phyloP scores from a whole-genome alignment of 2,888 invertebrate genomes.

The Parnassius glacialis region DNA sequence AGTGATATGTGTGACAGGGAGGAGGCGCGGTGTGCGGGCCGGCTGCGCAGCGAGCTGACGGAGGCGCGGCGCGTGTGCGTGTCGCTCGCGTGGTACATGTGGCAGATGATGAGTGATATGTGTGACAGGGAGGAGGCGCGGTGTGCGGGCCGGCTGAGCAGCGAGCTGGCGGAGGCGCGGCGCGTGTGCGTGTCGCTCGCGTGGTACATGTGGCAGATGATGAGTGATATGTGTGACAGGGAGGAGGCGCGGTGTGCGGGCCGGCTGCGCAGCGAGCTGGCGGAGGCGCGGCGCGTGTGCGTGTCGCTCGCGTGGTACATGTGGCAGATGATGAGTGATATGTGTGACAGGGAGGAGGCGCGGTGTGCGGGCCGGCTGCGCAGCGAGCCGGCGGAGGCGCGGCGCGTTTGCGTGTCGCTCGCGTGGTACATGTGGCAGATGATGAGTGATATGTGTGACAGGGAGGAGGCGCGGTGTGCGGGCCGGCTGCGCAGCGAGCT shows the following conservation, averaged over 20 bases:
- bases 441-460: too few relatives aligned
- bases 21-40: slow-evolving; percentile 36
- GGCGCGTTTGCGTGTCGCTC: slow-evolving; percentile 51
- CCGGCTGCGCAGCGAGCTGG: slow-evolving; percentile 46
- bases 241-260: slow-evolving; percentile 37
- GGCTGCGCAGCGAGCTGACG: slow-evolving; percentile 46
- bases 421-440: slow-evolving; percentile 36
- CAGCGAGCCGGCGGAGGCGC: slow-evolving; percentile 49
- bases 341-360: slow-evolving; percentile 42
- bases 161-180: too few relatives aligned
- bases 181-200: too few relatives aligned
- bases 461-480: too few relatives aligned
- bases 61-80: slow-evolving; percentile 52
- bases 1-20: slow-evolving; percentile 36
- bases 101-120: slow-evolving; percentile 18
- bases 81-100: slow-evolving; percentile 43
- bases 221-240: slow-evolving; percentile 32
- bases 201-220: too few relatives aligned
- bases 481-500: too few relatives aligned
- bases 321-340: too few relatives aligned
- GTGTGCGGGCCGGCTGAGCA: too few relatives aligned
- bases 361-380: slow-evolving; percentile 40
- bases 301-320: slow-evolving; percentile 41
- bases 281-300: slow-evolving; percentile 55
- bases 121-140: too few relatives aligned